These are phyloP conservation scores for Tachycineta bicolor DNA, from an alignment of 2,113 vertebrate genomes.

Conservation along the genomic window DNA sequence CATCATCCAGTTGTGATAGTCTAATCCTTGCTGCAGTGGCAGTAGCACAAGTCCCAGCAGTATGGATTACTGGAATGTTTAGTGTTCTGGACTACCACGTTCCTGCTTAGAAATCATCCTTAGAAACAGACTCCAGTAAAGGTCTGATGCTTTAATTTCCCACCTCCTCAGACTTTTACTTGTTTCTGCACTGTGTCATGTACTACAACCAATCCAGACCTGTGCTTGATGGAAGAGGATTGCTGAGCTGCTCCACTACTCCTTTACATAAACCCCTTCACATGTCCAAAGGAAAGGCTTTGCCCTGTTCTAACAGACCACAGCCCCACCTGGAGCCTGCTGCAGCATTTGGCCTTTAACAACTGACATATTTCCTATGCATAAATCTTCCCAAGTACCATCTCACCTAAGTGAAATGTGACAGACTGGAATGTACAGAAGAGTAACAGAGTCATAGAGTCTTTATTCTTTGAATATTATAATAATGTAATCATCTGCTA, in stretches of 20 bases:
- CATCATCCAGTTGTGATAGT: not conserved
- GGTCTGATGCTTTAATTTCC: constrained; percentile 14
- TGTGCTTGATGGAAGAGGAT: not conserved
- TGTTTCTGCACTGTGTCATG: not conserved
- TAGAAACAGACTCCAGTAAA: constrained; percentile 23
- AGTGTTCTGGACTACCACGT: not conserved
- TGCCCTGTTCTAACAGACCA: not conserved
- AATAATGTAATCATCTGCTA: not conserved
- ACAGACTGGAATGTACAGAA: not conserved
- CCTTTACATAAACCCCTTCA: not conserved
- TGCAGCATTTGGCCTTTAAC: not conserved
- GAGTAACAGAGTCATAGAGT: not conserved
- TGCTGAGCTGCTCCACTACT: not conserved
- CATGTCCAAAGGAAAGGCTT: not conserved
- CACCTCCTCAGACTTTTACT: not conserved
- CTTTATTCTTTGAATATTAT: not conserved
- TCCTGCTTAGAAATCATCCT: constrained; percentile 17
- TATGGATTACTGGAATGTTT: not conserved
- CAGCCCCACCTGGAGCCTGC: not conserved
- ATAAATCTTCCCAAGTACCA: not conserved
- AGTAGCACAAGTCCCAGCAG: not conserved
- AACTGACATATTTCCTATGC: not conserved
- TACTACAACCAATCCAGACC: constrained; percentile 1
- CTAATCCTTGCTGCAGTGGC: not conserved
- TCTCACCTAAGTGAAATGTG: not conserved